Evolutionary conservation across 2,113 vertebrate species (phyloP).

Genomic region (Butorides virescens): DNA sequence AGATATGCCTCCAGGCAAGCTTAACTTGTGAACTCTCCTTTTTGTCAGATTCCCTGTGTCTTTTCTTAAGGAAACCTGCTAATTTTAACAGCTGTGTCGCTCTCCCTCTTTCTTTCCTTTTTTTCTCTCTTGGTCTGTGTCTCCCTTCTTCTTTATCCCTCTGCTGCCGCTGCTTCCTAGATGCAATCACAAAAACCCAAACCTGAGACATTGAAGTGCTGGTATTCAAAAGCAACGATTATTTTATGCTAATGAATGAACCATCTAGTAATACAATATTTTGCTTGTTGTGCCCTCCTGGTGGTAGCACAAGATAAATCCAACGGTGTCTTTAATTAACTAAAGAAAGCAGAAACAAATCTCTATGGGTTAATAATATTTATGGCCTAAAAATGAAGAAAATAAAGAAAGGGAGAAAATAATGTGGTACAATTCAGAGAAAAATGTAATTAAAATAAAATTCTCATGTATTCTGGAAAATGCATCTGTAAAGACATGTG

Average conservation of each 20-base stretch:
- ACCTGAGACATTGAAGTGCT: conserved; percentile 34
- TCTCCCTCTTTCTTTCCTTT: not conserved
- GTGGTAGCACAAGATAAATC: conserved; percentile 77
- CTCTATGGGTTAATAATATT: conserved; percentile 78
- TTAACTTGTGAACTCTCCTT: not conserved
- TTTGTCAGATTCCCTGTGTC: not conserved
- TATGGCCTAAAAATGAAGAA: conserved; percentile 70
- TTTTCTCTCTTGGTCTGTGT: not conserved
- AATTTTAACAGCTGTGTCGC: not conserved
- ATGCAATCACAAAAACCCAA: conserved; percentile 9
- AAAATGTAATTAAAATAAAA: conserved; percentile 74
- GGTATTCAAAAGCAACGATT: conserved; percentile 54
- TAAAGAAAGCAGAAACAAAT: conserved; percentile 76
- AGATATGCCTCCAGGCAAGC: conserved; percentile 1
- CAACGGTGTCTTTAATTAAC: conserved; percentile 79
- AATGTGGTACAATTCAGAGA: conserved; percentile 50
- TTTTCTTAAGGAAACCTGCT: not conserved
- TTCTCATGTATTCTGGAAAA: conserved; percentile 58
- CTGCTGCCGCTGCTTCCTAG: not conserved
- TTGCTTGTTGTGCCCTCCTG: conserved; percentile 78
- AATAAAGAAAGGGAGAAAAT: conserved; percentile 64
- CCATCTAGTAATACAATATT: conserved; percentile 73
- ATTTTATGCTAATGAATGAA: conserved; percentile 78
- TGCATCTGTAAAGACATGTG: not conserved
- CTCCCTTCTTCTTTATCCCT: not conserved